Conservation (phyloP, 2,113 vertebrate genomes). For the Scortum barcoo region DNA sequence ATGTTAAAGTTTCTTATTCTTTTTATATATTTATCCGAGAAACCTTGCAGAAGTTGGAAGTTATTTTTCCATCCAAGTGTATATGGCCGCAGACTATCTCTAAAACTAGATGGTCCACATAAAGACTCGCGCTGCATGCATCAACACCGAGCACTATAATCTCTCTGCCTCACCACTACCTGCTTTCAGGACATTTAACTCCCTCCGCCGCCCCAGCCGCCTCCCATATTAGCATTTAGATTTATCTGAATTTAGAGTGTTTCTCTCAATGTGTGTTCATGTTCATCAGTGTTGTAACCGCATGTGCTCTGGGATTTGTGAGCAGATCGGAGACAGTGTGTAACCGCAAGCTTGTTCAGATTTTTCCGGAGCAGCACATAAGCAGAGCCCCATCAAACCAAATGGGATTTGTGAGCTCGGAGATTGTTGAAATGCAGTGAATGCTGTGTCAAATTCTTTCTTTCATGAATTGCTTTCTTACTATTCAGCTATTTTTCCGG, state of each 20-base stretch:
- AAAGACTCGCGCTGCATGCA: slow-evolving; percentile 16
- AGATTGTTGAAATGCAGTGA: neutral
- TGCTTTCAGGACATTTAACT: slow-evolving; percentile 18
- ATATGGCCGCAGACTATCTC: neutral
- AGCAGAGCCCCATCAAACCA: neutral
- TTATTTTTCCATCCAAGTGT: neutral
- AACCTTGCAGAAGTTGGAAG: neutral
- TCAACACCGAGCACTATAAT: neutral
- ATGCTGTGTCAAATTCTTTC: too few relatives aligned
- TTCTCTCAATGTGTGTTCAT: slow-evolving; percentile 16
- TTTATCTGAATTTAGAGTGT: slow-evolving; percentile 25
- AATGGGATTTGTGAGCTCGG: too few relatives aligned
- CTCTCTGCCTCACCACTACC: neutral
- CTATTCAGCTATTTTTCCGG: neutral
- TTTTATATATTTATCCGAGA: neutral
- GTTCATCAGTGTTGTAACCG: slow-evolving; percentile 22
- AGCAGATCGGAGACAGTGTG: neutral
- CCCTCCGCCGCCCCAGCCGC: neutral
- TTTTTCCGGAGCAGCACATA: neutral
- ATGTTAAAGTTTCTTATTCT: neutral
- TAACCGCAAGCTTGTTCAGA: neutral
- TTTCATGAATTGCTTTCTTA: too few relatives aligned
- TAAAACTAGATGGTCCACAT: neutral
- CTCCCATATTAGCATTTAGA: slow-evolving; percentile 50
- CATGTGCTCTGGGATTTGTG: neutral